Base-by-base conservation (phyloP, 2,797 vertebrate species). In the Chiloscyllium punctatum region DNA sequence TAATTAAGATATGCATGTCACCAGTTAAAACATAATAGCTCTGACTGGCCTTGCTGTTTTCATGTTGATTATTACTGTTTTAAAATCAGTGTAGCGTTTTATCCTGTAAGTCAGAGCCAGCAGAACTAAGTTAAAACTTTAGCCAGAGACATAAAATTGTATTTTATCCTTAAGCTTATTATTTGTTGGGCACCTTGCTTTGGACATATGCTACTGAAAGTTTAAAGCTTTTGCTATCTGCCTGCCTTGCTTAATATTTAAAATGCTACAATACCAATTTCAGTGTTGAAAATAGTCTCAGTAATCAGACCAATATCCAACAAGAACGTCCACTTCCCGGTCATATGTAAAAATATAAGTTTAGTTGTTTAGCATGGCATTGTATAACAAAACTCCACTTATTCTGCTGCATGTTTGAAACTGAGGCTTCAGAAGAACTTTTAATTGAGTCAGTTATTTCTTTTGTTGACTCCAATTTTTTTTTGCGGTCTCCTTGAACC, bases 381-480 rank as follows among this genome's bases (percentile, higher is more conserved):
- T 57, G 21, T 33, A n/a, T 5, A 66, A 30, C 9, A 62, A n/a
- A 6, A 57, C 53, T 91, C 48, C 57, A 1, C 1, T 33, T n/a
- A 91, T 87, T 91, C 88, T 92, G 90, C 62, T 92, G 33, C 62
- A 92, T 5, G n/a, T 33, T 92, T 66, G 90, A 92, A 92, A 68
- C 5, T 21, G 3, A 84, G 37, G 42, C 37, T 37, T 82, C 5
- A 6, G n/a, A 21, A 37, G 15, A 37, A 2, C 79, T 84, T 42
- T 15, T 84, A 21, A 37, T 42, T 37, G 15, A 42, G 57, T 68
- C n/a, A 23, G 62, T 11, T 18, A 68, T 92, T 90, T 33, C 13
- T 25, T 15, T 57, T 90, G 15, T 62, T 15, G 27, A 62, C 53
- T 62, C 3, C 51, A 57, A 11, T 33, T 33, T 3, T 33, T 90